Percentiles rank a stretch among this genome's conserved stretches.
Evolutionary conservation across 2,888 invertebrate species (phyloP).

Genomic region (Calameuta pallipes): DNA sequence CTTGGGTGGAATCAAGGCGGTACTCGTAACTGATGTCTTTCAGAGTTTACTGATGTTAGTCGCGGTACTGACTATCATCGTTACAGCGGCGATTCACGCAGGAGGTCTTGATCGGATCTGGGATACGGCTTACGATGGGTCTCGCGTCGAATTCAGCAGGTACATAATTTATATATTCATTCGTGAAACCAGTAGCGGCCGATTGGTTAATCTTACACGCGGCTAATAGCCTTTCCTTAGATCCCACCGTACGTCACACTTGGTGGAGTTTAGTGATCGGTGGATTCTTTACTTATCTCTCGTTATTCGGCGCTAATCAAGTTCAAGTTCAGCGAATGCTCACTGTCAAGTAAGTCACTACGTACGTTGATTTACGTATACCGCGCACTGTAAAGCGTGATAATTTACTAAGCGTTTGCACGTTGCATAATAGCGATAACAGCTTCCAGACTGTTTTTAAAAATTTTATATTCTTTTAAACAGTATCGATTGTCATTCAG

Average conservation of each 20-base stretch:
- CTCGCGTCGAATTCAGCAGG: conserved; percentile 78
- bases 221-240: conserved; percentile 73
- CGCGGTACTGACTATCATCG: conserved; percentile 81
- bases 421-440: neutral
- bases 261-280: conserved; percentile 85
- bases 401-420: neutral
- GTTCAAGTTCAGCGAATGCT: conserved; percentile 74
- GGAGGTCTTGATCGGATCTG: conserved; percentile 79
- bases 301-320: conserved; percentile 87
- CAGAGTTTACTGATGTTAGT: conserved; percentile 86
- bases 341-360: conserved; percentile 60
- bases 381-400: too few species aligned
- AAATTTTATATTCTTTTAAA: neutral
- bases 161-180: conserved; percentile 56
- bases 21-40: conserved; percentile 85
- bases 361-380: neutral
- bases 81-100: conserved; percentile 76
- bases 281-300: conserved; percentile 81
- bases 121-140: conserved; percentile 74
- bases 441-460: neutral
- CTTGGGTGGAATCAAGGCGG: conserved; percentile 90
- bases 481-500: neutral
- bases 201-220: neutral
- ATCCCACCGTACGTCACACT: conserved; percentile 84
- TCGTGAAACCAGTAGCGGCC: neutral